These are phyloP conservation scores for Penaeus japonicus DNA, from an alignment of 1,140 invertebrate species.

Conservation along the genomic window DNA sequence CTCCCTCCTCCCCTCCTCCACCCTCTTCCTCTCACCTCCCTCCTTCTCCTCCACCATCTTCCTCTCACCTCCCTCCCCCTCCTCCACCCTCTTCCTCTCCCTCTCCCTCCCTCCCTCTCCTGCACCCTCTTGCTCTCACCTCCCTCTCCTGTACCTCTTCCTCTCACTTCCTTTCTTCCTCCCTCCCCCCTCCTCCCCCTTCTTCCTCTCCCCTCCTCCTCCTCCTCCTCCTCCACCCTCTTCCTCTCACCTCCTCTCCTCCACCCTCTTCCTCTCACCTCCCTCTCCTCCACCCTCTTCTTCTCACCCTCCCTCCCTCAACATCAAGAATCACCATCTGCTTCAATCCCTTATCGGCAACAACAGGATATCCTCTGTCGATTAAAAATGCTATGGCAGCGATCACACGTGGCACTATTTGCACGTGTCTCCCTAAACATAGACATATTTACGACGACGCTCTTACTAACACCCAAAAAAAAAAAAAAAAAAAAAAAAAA, in stretches of 20 bases:
- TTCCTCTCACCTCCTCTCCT: not conserved
- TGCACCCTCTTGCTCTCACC: not conserved
- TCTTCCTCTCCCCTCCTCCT: not conserved
- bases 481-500: too few relatives aligned
- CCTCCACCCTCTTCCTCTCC: not conserved
- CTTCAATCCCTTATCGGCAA: too few relatives aligned
- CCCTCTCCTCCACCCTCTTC: not conserved
- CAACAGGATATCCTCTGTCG: too few relatives aligned
- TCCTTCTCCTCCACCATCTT: not conserved
- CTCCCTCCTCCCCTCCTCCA: too few relatives aligned
- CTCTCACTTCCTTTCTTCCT: not conserved
- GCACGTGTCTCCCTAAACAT: too few relatives aligned
- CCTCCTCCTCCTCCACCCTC: not conserved
- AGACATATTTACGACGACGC: too few relatives aligned
- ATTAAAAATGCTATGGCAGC: too few relatives aligned
- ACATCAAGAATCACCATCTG: too few relatives aligned
- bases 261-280: not conserved
- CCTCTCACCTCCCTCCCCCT: not conserved
- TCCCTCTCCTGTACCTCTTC: not conserved
- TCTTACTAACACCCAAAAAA: too few relatives aligned
- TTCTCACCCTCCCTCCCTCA: not conserved
- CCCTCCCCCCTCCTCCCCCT: not conserved
- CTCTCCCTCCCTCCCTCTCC: not conserved
- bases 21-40: not conserved
- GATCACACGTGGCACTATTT: too few relatives aligned